These are phyloP conservation scores for Erynnis tages DNA, from an alignment of 2,888 invertebrate genomes.

Conservation along the genomic window DNA sequence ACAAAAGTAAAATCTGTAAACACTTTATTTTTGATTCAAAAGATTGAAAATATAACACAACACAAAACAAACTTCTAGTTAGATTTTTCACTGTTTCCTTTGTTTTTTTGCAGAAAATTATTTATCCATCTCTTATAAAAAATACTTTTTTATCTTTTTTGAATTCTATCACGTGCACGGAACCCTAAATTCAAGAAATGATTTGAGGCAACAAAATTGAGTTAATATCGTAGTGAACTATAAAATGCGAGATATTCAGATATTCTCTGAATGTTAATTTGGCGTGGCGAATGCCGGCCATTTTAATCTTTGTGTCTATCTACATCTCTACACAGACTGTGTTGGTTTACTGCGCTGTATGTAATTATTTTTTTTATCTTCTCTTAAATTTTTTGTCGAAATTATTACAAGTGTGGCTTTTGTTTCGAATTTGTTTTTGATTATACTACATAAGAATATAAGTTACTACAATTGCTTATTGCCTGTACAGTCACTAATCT, in stretches of 20 bases:
- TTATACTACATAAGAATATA: no score
- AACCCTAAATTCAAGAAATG: slow-evolving; percentile 42
- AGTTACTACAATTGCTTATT: no score
- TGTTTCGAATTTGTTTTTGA: neutral
- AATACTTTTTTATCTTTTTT: neutral
- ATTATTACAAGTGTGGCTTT: neutral
- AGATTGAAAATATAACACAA: no score
- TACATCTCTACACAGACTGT: neutral
- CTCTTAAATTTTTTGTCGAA: neutral
- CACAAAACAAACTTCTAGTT: no score
- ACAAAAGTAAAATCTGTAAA: no score
- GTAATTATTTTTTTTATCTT: neutral
- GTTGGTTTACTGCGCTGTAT: slow-evolving; percentile 3
- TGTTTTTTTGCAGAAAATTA: no score
- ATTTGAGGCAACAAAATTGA: slow-evolving; percentile 49
- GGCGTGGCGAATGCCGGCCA: slow-evolving; percentile 16
- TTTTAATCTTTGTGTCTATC: slow-evolving; percentile 23
- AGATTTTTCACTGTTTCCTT: no score
- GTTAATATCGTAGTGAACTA: slow-evolving; percentile 33
- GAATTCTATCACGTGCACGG: slow-evolving; percentile 18
- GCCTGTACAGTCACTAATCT: no score
- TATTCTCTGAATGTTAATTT: slow-evolving; percentile 27
- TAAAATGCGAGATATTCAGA: slow-evolving; percentile 21
- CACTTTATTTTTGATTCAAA: no score
- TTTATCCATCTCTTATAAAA: no score